phyloP scores from a whole-genome alignment of 2,797 vertebrate species.

The Danio jaintianensis region DNA sequence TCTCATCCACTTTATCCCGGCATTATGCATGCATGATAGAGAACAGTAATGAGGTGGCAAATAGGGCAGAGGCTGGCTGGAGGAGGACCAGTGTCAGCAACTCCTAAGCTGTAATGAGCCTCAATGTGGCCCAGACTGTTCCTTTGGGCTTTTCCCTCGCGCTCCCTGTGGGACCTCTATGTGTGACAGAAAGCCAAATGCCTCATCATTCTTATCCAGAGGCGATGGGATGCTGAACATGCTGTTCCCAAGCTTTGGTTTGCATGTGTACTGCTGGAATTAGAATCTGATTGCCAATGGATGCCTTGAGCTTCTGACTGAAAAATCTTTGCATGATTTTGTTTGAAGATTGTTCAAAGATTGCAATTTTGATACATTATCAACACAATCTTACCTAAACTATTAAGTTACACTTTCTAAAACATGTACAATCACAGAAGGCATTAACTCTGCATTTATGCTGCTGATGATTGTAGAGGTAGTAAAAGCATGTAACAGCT shows the following conservation, averaged over 20 bases:
- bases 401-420: too few species aligned
- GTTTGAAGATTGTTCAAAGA: background rate
- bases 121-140: slow-evolving; percentile 7
- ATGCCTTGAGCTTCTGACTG: background rate
- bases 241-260: slow-evolving; percentile 7
- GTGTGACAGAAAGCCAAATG: slow-evolving; percentile 25
- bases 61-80: slow-evolving; percentile 3
- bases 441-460: too few species aligned
- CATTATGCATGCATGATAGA: slow-evolving; percentile 58
- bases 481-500: too few species aligned
- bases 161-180: slow-evolving; percentile 18
- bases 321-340: background rate
- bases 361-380: background rate
- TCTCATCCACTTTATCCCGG: slow-evolving; percentile 35
- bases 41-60: slow-evolving; percentile 37
- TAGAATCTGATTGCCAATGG: slow-evolving; percentile 22
- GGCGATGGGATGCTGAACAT: background rate
- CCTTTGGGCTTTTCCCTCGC: slow-evolving; percentile 20
- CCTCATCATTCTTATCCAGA: background rate
- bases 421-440: too few species aligned
- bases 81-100: slow-evolving; percentile 41
- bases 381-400: too few species aligned
- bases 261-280: background rate
- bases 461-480: too few species aligned
- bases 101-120: slow-evolving; percentile 52